phyloP scores from a whole-genome alignment of 2,113 vertebrate species.

The Eretmochelys imbricata region DNA sequence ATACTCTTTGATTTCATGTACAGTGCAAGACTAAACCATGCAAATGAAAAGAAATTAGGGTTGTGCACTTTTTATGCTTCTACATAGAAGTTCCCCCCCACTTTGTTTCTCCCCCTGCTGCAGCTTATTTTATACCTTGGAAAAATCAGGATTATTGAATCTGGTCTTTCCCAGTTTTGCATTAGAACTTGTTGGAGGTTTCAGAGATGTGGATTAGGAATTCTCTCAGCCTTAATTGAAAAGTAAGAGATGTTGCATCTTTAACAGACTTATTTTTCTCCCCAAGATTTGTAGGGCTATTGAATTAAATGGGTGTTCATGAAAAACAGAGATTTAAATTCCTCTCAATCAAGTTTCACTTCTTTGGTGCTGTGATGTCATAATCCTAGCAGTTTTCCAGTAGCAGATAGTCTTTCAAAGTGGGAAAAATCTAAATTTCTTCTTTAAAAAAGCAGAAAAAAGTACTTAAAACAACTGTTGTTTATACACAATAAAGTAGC shows the following conservation, averaged over 20 bases:
- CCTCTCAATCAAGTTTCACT: not conserved
- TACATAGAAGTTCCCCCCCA: not conserved
- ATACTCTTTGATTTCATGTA: not conserved
- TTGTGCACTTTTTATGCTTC: not conserved
- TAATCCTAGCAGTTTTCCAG: not conserved
- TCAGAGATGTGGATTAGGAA: not conserved
- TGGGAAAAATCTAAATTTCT: not conserved
- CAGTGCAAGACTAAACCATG: not conserved
- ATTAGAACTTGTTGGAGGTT: fast-evolving
- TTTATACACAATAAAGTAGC: not conserved
- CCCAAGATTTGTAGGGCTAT: not conserved
- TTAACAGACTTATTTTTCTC: not conserved
- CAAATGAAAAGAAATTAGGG: not conserved
- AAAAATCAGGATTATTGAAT: not conserved
- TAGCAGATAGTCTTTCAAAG: not conserved
- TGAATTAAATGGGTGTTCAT: not conserved
- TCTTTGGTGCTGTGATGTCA: not conserved
- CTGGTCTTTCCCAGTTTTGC: not conserved
- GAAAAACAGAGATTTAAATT: not conserved
- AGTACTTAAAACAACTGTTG: not conserved
- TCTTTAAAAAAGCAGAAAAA: not conserved
- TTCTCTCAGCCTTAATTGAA: not conserved
- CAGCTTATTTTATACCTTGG: not conserved
- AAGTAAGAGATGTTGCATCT: not conserved
- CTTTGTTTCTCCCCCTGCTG: not conserved